These are phyloP conservation scores for Phragmatobia fuliginosa DNA, from an alignment of 2,888 invertebrate species.

Conservation along the genomic window DNA sequence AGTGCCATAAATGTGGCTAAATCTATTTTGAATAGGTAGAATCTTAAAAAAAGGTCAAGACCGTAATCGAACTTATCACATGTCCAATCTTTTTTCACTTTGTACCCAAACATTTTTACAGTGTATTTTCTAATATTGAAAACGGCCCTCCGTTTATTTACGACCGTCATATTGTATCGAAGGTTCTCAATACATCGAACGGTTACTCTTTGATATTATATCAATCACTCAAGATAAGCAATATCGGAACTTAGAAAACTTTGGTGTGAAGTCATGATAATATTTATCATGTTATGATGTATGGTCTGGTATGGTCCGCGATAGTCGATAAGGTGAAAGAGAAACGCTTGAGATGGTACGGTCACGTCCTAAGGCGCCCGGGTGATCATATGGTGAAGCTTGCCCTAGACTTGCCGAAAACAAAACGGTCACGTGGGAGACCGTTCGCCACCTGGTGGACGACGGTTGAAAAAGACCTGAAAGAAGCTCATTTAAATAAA, in stretches of 20 bases:
- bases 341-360: no score
- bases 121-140: slow-evolving; percentile 25
- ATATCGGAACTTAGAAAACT: slow-evolving; percentile 23
- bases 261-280: neutral
- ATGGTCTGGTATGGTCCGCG: no score
- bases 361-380: no score
- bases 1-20: neutral
- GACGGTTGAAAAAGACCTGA: no score
- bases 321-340: no score
- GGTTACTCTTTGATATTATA: slow-evolving; percentile 24
- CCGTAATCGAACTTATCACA: neutral
- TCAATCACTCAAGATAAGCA: slow-evolving; percentile 22
- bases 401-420: no score
- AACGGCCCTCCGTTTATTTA: slow-evolving; percentile 37
- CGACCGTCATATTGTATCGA: slow-evolving; percentile 32
- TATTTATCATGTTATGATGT: slow-evolving; percentile 6
- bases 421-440: no score
- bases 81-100: neutral
- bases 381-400: no score
- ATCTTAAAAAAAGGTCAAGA: neutral
- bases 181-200: slow-evolving; percentile 6
- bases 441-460: no score
- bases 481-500: no score
- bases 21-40: neutral
- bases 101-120: slow-evolving; percentile 14